Conservation (phyloP, 2,797 vertebrate species). For the Labroides dimidiatus region DNA sequence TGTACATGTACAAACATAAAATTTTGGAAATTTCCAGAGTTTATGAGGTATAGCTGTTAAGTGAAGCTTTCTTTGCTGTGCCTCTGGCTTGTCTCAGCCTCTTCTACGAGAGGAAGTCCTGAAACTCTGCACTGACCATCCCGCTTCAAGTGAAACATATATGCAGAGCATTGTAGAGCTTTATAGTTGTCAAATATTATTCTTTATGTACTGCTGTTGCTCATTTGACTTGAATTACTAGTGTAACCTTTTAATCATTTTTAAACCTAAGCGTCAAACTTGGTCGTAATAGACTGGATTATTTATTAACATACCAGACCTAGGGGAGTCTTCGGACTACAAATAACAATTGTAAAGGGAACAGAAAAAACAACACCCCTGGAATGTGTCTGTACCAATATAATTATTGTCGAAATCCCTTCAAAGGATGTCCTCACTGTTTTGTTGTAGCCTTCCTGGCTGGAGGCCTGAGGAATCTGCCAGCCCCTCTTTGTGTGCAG, state of each 20-base stretch:
- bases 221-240: conserved; percentile 12
- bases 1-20: too few species aligned
- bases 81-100: too few species aligned
- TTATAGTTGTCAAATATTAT: too few species aligned
- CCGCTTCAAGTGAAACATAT: too few species aligned
- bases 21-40: too few species aligned
- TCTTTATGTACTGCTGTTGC: not conserved
- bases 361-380: conserved; percentile 4
- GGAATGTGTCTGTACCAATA: conserved; percentile 57
- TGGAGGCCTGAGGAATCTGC: conserved; percentile 54
- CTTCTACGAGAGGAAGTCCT: too few species aligned
- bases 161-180: too few species aligned
- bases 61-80: too few species aligned
- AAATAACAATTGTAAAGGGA: conserved; percentile 27
- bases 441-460: conserved; percentile 20
- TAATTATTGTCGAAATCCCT: conserved; percentile 49
- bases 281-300: conserved; percentile 32
- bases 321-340: conserved; percentile 41
- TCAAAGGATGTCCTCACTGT: conserved; percentile 50
- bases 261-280: conserved; percentile 5
- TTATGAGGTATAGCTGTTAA: too few species aligned
- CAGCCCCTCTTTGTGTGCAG: conserved; percentile 66
- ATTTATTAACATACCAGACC: conserved; percentile 52
- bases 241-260: not conserved
- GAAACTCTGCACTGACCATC: too few species aligned